phyloP scores from a whole-genome alignment of 2,797 vertebrate species.

The Manis crassicaudata region DNA sequence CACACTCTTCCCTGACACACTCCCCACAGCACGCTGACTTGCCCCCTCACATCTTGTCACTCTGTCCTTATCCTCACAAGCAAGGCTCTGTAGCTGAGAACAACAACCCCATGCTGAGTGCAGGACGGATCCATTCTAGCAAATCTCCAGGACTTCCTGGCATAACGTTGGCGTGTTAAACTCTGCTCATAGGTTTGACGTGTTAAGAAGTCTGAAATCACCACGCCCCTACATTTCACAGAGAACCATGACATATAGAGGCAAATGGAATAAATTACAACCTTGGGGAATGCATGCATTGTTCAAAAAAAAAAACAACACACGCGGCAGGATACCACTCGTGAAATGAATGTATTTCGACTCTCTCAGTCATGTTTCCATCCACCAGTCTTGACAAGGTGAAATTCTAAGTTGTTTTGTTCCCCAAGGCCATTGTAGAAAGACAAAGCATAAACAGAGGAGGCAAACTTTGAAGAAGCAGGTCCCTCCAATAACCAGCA shows the following conservation, averaged over 20 bases:
- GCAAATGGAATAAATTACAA: slow-evolving; percentile 25
- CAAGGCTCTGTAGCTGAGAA: background rate
- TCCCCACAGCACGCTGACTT: background rate
- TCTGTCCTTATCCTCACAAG: background rate
- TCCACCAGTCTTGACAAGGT: background rate
- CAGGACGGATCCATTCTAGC: background rate
- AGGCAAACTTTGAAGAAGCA: background rate
- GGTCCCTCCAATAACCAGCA: background rate
- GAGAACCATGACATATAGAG: background rate
- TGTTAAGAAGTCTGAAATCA: slow-evolving; percentile 2
- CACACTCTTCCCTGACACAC: background rate
- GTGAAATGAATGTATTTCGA: background rate
- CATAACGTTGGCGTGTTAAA: background rate
- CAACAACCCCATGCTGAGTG: background rate
- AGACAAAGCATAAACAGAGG: slow-evolving; percentile 8
- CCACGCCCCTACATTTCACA: background rate
- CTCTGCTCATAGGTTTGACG: background rate
- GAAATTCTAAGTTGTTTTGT: slow-evolving; percentile 15
- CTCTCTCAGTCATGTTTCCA: slow-evolving; percentile 6
- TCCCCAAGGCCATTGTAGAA: background rate
- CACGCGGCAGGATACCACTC: background rate
- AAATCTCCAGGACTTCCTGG: background rate
- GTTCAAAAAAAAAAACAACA: background rate
- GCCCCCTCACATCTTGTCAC: background rate
- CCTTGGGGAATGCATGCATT: background rate